Percentiles rank a stretch among this genome's conserved stretches.
Conservation (phyloP, 2,797 vertebrate genomes). For the Fistularia tabacaria region DNA sequence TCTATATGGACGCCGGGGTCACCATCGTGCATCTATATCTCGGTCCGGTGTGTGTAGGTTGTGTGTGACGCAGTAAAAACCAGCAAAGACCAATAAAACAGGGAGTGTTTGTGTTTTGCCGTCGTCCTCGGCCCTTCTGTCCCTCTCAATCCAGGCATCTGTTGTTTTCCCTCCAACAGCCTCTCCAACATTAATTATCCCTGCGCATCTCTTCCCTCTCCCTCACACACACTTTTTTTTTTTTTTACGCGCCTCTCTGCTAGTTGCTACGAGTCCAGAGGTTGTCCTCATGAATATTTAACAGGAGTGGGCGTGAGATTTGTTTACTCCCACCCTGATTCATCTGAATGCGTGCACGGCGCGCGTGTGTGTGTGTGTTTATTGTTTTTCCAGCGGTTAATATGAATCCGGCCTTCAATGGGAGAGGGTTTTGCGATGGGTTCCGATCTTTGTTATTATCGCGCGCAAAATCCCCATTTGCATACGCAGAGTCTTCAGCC, state of each 20-base stretch:
- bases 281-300: constrained; percentile 62
- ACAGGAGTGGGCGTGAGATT: constrained; percentile 39
- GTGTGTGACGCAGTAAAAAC: too few relatives aligned
- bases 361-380: constrained; percentile 4
- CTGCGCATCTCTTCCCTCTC: constrained; percentile 14
- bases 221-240: constrained; percentile 8
- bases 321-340: constrained; percentile 35
- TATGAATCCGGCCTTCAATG: too few relatives aligned
- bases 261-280: constrained; percentile 23
- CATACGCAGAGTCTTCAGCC: too few relatives aligned
- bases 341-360: constrained; percentile 21
- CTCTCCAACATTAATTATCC: constrained; percentile 37
- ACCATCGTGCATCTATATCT: too few relatives aligned
- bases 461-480: not conserved
- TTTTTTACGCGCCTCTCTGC: constrained; percentile 27
- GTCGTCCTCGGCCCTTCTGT: constrained; percentile 17
- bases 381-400: not conserved
- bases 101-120: constrained; percentile 1
- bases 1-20: too few relatives aligned
- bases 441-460: constrained; percentile 5
- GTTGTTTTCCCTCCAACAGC: constrained; percentile 17
- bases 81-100: constrained; percentile 8
- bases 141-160: constrained; percentile 23
- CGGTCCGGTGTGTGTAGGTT: too few relatives aligned
- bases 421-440: constrained; percentile 10